Conservation (phyloP, 2,888 invertebrate genomes). For the Zaprionus bogoriensis region DNA sequence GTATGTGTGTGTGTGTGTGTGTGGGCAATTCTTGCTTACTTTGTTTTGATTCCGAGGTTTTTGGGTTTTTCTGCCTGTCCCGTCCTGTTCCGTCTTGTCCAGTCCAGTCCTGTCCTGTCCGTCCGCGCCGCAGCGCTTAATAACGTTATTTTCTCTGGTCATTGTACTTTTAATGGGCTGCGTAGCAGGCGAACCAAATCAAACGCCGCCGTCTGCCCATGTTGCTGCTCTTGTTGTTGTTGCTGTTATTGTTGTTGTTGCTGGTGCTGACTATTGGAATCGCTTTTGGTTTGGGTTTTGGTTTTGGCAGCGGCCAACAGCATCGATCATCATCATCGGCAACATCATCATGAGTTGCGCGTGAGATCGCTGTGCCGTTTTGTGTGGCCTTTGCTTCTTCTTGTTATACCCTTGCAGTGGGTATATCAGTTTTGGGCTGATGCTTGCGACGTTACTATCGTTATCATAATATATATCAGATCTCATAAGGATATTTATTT, state of each 20-base stretch:
- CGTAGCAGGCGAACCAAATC: slow-evolving; percentile 60
- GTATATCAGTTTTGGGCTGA: too few species aligned
- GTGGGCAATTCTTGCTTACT: slow-evolving; percentile 61
- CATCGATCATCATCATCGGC: slow-evolving; percentile 20
- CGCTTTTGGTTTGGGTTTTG: slow-evolving; percentile 23
- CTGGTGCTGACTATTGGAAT: slow-evolving; percentile 46
- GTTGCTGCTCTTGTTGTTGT: neutral
- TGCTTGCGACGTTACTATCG: too few species aligned
- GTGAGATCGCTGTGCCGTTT: slow-evolving; percentile 51
- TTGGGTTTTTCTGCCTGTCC: slow-evolving; percentile 37
- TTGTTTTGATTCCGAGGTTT: slow-evolving; percentile 74
- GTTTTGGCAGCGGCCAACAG: slow-evolving; percentile 42
- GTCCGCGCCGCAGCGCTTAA: slow-evolving; percentile 55
- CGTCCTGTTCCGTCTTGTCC: slow-evolving; percentile 18
- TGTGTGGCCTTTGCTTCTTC: slow-evolving; percentile 10
- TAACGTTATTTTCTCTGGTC: slow-evolving; percentile 80
- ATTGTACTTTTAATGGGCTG: slow-evolving; percentile 79
- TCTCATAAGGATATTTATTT: too few species aligned
- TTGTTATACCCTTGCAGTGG: too few species aligned
- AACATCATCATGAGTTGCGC: slow-evolving; percentile 23
- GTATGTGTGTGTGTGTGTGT: slow-evolving; percentile 34
- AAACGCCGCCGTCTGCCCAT: slow-evolving; percentile 52
- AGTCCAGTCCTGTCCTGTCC: slow-evolving; percentile 19
- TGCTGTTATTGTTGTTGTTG: slow-evolving; percentile 4
- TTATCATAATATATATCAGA: too few species aligned